Evolutionary conservation across 2,888 invertebrate species (phyloP).

Genomic region (Rhagium mordax): DNA sequence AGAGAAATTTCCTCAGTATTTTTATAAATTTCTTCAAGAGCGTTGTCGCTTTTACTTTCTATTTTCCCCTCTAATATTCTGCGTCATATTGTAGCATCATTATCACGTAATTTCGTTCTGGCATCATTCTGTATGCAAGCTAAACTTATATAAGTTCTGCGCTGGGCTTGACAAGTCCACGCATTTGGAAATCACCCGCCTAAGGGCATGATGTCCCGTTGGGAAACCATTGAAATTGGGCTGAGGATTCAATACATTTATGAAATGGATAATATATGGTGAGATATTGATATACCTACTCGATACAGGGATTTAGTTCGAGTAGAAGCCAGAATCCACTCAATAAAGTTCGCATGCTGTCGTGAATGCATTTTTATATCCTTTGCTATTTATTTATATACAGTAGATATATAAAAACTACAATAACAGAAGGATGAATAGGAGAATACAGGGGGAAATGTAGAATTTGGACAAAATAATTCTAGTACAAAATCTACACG

Average conservation of each 20-base stretch:
- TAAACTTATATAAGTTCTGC: background rate
- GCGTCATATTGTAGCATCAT: slow-evolving; percentile 29
- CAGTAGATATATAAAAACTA: too few relatives aligned
- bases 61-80: slow-evolving; percentile 30
- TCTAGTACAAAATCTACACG: too few relatives aligned
- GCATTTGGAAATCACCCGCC: slow-evolving; percentile 11
- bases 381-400: too few relatives aligned
- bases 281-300: slow-evolving; percentile 43
- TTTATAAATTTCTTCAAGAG: slow-evolving; percentile 7
- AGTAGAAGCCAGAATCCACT: slow-evolving; percentile 13
- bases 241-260: slow-evolving; percentile 33
- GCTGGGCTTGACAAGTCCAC: slow-evolving; percentile 17
- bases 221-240: slow-evolving; percentile 37
- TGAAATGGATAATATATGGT: slow-evolving; percentile 39
- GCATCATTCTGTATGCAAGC: background rate
- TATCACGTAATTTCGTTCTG: slow-evolving; percentile 24
- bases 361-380: background rate
- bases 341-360: background rate
- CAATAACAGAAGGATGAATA: too few relatives aligned
- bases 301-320: slow-evolving; percentile 40
- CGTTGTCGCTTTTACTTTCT: slow-evolving; percentile 25
- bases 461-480: too few relatives aligned
- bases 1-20: slow-evolving; percentile 17
- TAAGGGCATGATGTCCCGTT: slow-evolving; percentile 20
- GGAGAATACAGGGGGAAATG: too few relatives aligned